Evolutionary conservation across 1,140 invertebrate species (phyloP).

Genomic region (Drosophila auraria): DNA sequence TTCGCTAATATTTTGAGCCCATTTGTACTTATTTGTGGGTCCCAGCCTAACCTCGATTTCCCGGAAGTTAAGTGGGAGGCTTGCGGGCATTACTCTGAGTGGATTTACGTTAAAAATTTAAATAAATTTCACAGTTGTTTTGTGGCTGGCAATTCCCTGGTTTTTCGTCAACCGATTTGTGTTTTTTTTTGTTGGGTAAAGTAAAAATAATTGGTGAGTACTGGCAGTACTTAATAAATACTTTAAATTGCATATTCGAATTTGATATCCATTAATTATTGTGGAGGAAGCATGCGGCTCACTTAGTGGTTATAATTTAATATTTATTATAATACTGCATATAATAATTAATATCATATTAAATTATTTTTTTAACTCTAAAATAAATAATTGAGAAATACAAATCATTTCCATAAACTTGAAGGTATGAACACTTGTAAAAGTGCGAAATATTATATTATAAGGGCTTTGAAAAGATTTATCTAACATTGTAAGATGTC

Average conservation of each 20-base stretch:
- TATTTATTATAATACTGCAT: too few species aligned
- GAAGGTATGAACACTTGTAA: too few species aligned
- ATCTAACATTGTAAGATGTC: background rate
- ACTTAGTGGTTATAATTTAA: background rate
- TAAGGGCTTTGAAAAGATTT: background rate
- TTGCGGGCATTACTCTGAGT: constrained; percentile 52
- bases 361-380: too few species aligned
- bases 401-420: too few species aligned
- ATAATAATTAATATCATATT: too few species aligned
- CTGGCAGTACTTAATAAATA: constrained; percentile 15
- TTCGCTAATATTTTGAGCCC: background rate
- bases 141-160: constrained; percentile 33
- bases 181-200: constrained; percentile 8
- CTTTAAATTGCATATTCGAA: constrained; percentile 4
- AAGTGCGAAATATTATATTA: too few species aligned
- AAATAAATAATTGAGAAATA: too few species aligned
- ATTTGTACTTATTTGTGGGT: constrained; percentile 3
- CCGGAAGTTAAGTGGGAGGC: constrained; percentile 2
- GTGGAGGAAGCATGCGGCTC: background rate
- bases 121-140: constrained; percentile 44
- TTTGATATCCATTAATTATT: background rate
- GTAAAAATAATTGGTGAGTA: constrained; percentile 27
- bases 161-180: constrained; percentile 8
- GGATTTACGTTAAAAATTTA: constrained; percentile 75
- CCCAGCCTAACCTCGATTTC: constrained; percentile 20